phyloP scores from a whole-genome alignment of 2,113 vertebrate species.

The Herpetotheres cachinnans region DNA sequence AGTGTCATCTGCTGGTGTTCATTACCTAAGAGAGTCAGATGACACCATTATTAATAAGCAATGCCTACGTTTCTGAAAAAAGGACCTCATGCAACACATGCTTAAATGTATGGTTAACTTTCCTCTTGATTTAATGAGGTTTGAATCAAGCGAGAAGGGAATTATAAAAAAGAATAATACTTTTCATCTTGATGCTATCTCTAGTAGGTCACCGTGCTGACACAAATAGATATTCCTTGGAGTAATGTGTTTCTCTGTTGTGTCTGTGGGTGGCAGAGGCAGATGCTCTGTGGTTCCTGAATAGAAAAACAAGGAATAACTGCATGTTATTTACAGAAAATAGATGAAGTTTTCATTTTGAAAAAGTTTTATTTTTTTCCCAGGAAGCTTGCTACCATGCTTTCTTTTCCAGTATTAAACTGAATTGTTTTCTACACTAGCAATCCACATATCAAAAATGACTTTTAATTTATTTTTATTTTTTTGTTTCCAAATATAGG shows the following conservation, averaged over 20 bases:
- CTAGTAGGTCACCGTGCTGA: rapidly evolving
- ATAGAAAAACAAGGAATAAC: background rate
- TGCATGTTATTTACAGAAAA: background rate
- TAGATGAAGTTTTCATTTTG: background rate
- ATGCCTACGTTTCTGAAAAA: background rate
- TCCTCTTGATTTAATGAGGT: background rate
- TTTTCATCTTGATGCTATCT: background rate
- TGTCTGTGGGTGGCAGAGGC: background rate
- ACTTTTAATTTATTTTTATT: background rate
- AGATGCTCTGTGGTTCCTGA: background rate
- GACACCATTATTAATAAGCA: background rate
- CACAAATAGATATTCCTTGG: background rate
- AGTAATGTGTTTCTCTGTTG: background rate
- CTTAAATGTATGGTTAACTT: background rate
- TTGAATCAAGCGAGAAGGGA: background rate
- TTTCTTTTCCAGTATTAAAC: background rate
- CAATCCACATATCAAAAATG: rapidly evolving
- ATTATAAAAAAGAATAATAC: background rate
- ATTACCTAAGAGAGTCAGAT: background rate
- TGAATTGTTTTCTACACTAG: background rate
- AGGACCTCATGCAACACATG: background rate
- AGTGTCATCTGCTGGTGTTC: background rate
- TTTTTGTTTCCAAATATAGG: background rate
- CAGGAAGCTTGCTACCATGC: background rate
- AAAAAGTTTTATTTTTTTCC: background rate